These are phyloP conservation scores for Panthera uncia DNA, from an alignment of 2,113 vertebrate species.

Conservation along the genomic window DNA sequence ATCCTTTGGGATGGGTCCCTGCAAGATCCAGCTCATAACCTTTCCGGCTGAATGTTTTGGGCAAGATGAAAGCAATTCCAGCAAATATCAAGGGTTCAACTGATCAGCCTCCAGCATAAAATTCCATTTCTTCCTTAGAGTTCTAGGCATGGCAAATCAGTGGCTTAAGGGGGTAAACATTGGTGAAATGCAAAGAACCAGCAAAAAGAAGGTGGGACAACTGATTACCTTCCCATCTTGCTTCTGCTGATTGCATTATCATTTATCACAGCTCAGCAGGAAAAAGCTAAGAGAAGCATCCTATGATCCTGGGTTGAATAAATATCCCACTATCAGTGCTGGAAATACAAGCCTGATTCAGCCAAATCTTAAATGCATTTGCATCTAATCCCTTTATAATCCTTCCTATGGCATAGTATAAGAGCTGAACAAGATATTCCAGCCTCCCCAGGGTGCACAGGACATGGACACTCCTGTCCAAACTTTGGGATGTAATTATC, in stretches of 20 bases:
- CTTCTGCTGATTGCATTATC: slow-evolving; percentile 31
- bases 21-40: neutral
- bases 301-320: neutral
- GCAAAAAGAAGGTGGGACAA: slow-evolving; percentile 8
- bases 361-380: slow-evolving; percentile 3
- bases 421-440: neutral
- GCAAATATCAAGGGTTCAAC: neutral
- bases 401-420: neutral
- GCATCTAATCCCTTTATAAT: neutral
- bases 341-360: neutral
- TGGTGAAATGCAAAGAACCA: slow-evolving; percentile 49
- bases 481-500: neutral
- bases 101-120: neutral
- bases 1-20: neutral
- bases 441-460: neutral
- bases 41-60: neutral
- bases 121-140: slow-evolving; percentile 46
- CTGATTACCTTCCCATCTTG: neutral
- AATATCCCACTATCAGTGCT: neutral
- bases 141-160: neutral
- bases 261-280: slow-evolving; percentile 20
- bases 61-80: slow-evolving; percentile 46
- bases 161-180: neutral
- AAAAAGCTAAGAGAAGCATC: slow-evolving; percentile 38
- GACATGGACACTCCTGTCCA: neutral